Evolutionary conservation across 2,113 vertebrate genomes (phyloP), one percentile per base, ranked within the genome.

Genomic region (Pyxicephalus adspersus): DNA sequence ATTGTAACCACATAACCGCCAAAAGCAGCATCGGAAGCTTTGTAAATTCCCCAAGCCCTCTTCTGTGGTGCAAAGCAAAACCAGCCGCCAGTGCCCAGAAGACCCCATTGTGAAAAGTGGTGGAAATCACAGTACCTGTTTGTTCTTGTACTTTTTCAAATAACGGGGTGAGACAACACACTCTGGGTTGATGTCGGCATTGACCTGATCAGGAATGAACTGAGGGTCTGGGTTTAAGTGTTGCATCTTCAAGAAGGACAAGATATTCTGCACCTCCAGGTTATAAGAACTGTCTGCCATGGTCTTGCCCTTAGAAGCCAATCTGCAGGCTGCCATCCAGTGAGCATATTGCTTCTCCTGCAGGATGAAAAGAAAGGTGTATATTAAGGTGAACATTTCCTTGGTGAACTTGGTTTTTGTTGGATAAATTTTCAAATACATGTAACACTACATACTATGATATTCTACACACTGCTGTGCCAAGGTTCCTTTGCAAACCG

Each of bases 211-310:
- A 0, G 94, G 91, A 78, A 98, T 97, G 75, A 97, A 89, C 88
- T 97, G 97, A 0, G 96, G 96, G 87, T 99, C 98, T 0, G 96
- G 98, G 87, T 98, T 99, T 92, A 98, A 87, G 91, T 99, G 98
- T 84, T 99, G 97, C 98, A 99, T 99, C 88, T 98, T 98, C 84
- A 99, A 91, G 87, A 99, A 99, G 86, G 98, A 99, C 83, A 99
- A 91, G 83, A 99, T 99, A 89, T 99, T 99, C 89, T 99, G 97
- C 31, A 99, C 98, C 83, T 99, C 98, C 85, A 98, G 83, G 85
- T 95, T 97, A 65, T 99, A 99, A 0, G 98, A 99, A 84, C 97
- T 98, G 92, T 99, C 98, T 0, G 97, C 98, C 98, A 99, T 99
- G 25, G 97, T 99, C 91, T 99, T 99, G 70, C 98, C 98, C 86